phyloP scores from a whole-genome alignment of 30 jellyfish, hydroid and myxozoan species.

The Aurelia sp. region DNA sequence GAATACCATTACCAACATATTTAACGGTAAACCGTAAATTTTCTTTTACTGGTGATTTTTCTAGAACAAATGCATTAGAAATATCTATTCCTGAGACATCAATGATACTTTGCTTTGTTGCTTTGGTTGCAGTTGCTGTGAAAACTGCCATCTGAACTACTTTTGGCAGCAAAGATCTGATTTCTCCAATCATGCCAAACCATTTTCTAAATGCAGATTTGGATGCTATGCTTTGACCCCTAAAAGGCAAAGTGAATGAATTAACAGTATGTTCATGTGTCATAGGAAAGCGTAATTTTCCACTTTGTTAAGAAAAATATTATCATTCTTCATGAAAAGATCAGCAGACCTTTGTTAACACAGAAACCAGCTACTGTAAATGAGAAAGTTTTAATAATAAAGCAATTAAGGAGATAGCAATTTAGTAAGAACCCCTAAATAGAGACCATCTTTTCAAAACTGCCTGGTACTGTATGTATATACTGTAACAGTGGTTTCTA shows the following conservation, averaged over 20 bases:
- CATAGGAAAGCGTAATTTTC: too few relatives aligned
- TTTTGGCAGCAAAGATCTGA: slow-evolving; percentile 23
- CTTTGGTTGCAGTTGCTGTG: slow-evolving; percentile 47
- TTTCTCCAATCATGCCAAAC: slow-evolving; percentile 16
- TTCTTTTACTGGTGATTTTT: slow-evolving; percentile 18
- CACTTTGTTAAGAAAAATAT: too few relatives aligned
- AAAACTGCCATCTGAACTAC: slow-evolving; percentile 9
- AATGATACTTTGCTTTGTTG: slow-evolving; percentile 7
- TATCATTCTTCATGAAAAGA: too few relatives aligned
- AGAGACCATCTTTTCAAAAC: not conserved
- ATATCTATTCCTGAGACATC: not conserved
- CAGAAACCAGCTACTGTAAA: too few relatives aligned
- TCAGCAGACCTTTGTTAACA: too few relatives aligned
- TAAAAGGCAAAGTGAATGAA: not conserved
- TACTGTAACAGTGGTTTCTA: too few relatives aligned
- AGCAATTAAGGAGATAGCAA: not conserved
- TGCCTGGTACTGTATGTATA: not conserved
- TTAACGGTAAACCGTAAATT: slow-evolving; percentile 8
- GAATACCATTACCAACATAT: slow-evolving; percentile 10
- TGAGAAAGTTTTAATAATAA: too few relatives aligned
- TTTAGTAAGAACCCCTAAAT: slow-evolving; percentile 1
- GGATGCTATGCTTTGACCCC: slow-evolving; percentile 29
- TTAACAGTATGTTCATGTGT: not conserved
- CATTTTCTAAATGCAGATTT: slow-evolving; percentile 34
- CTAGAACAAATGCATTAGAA: slow-evolving; percentile 1